A percentile compares a stretch with the other conserved stretches of the same genome.
phyloP scores from a whole-genome alignment of 2,113 vertebrate genomes.

The Todiramphus chloris region DNA sequence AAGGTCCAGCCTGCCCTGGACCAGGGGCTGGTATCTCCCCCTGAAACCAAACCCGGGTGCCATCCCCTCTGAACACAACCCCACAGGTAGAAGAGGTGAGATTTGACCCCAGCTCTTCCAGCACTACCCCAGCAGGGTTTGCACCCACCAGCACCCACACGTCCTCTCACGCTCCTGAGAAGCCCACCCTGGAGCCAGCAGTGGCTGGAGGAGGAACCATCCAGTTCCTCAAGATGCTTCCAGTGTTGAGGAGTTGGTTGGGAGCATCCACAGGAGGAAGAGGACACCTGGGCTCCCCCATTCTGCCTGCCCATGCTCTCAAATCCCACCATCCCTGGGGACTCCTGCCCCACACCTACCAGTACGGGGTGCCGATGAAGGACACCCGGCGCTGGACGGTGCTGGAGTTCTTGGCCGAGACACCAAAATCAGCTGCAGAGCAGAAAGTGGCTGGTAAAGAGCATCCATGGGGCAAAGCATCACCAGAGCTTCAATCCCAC shows the following conservation, averaged over 20 bases:
- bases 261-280: rapidly evolving
- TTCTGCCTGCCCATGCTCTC: rapidly evolving
- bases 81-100: not conserved
- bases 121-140: no score
- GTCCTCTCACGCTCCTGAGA: not conserved
- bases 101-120: not conserved
- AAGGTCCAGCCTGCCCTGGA: not conserved
- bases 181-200: not conserved
- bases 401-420: slow-evolving; percentile 74
- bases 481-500: rapidly evolving
- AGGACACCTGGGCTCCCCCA: not conserved
- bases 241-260: rapidly evolving
- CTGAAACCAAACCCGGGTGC: not conserved
- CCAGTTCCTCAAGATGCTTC: not conserved
- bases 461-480: not conserved
- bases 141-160: not conserved
- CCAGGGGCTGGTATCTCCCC: not conserved
- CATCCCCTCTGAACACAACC: not conserved
- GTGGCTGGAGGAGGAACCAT: not conserved
- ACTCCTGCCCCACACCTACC: slow-evolving; percentile 41
- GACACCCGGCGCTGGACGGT: slow-evolving; percentile 68
- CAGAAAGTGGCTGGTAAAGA: not conserved
- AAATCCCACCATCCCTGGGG: not conserved
- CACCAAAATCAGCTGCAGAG: slow-evolving; percentile 73
- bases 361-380: slow-evolving; percentile 77